phyloP scores from a whole-genome alignment of 2,797 vertebrate species.

The Gorsachius magnificus region DNA sequence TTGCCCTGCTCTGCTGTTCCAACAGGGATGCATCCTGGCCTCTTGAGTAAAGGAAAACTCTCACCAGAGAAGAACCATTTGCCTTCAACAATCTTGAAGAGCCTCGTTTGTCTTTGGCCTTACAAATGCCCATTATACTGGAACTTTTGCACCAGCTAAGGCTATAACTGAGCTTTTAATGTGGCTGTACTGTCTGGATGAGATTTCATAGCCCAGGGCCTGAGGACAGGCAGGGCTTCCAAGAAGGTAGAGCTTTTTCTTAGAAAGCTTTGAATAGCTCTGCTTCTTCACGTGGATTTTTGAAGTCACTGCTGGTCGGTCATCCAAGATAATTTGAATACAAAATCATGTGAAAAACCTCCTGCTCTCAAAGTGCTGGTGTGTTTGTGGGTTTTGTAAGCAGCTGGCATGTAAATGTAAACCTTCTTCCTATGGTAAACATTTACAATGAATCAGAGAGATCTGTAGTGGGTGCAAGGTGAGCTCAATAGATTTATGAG shows the following conservation, averaged over 20 bases:
- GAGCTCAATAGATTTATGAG: background rate
- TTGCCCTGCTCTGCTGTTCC: background rate
- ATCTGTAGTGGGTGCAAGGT: background rate
- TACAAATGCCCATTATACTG: background rate
- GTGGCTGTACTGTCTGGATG: background rate
- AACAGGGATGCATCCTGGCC: background rate
- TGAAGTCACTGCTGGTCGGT: background rate
- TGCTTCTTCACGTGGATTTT: background rate
- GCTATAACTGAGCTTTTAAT: background rate
- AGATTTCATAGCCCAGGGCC: background rate
- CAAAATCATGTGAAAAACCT: background rate
- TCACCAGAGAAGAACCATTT: background rate
- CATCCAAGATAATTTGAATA: background rate
- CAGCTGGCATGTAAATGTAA: background rate
- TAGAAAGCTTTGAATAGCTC: background rate
- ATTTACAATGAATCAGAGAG: background rate
- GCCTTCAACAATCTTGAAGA: background rate
- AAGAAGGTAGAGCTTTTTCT: background rate
- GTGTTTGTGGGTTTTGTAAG: background rate
- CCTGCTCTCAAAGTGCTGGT: background rate
- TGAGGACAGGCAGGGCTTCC: background rate
- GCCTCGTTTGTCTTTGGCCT: background rate
- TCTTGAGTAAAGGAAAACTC: background rate
- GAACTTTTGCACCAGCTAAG: background rate
- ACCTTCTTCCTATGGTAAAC: background rate